Base-by-base conservation (phyloP, 2,113 vertebrate genomes). In the Macroglossus sobrinus region DNA sequence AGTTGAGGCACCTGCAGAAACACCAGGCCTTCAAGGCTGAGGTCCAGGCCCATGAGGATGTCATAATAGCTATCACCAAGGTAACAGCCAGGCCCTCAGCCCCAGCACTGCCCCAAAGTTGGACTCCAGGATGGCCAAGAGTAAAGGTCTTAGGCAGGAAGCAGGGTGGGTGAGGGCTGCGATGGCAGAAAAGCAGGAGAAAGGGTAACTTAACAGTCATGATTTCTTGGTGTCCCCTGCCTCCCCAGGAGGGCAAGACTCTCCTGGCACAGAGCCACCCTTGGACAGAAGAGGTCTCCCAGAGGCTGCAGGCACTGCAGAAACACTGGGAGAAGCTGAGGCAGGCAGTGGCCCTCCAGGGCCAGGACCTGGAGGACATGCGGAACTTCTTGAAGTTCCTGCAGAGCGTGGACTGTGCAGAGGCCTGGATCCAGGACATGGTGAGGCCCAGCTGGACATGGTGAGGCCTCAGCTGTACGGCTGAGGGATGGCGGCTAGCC, bases 381-480 rank as follows among this genome's bases (percentile, higher is more conserved):
- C 92, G 98, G 45, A 99, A 98, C 96, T 99, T 99, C 94, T 98
- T 99, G 89, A 99, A 99, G 97, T 99, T 99, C 97, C 98, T 99
- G 53, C 99, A 99, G 98, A 99, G 98, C 93, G 99, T 99, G 18
- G 99, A 99, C 33, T 98, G 99, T 57, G 98, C 99, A 89, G 99
- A 99, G 96, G 98, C 99, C 94, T 99, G 99, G 99, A 99, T 99
- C 96, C 98, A 99, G 87, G 99, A 99, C 74, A 99, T 99, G 99
- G 99, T 99, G 88, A 85, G 64, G 30, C 21, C 47, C 33, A 26
- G 28, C 55, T 3, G n/a, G 50, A n/a, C n/a, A n/a, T n/a, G n/a
- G n/a, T n/a, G n/a, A n/a, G n/a, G n/a, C n/a, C n/a, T n/a, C n/a
- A n/a, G n/a, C n/a, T n/a, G 0, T 0, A 12, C 6, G 45, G 22